Evolutionary conservation across 2,113 vertebrate genomes (phyloP), one percentile per base, ranked within the genome.

Genomic region (Gymnarchus niloticus): DNA sequence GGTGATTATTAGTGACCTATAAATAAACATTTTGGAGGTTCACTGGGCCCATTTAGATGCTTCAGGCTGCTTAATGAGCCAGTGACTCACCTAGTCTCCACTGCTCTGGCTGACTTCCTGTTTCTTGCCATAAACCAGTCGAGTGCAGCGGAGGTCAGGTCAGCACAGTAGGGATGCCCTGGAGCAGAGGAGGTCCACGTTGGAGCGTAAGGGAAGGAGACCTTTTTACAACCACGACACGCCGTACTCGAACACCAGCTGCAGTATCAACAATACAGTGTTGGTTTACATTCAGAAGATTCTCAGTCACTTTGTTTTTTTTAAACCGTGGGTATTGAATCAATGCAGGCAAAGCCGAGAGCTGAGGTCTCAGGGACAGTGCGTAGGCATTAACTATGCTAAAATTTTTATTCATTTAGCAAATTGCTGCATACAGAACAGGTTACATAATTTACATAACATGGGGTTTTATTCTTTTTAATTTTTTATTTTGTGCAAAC

Each of bases 61-160:
- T 82, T 51, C 80, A 3, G 80, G 80, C 49, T 56, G 49, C 48
- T 56, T 82, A 82, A 54, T 56, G 80, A 54, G 14, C 49, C 80
- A 56, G 49, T 0, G 25, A 56, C 51, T 82, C 49, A 33, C 80
- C 80, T 54, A 51, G 25, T 56, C 14, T 21, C 10, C 25, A 48
- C 76, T 41, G 4, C 6, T 8, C 76, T 1, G 8, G 37, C 76
- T 41, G 21, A 41, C 44, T 78, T 78, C 44, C 76, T 78, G 23
- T 78, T 78, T 21, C 21, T 37, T 48, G 76, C 44, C 44, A 21
- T 78, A 78, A 78, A 19, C 41, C 76, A 46, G 65, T 78, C 44
- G 44, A 17, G 44, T 78, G 76, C 37, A 48, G 73, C 6, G 6
- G 33, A n/a, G 17, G 14, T 77, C 73, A n/a, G 41, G 21, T 69